Evolutionary conservation across 2,888 invertebrate genomes (phyloP), one percentile per base, ranked within the genome.

Genomic region (Mesorhabditis spiculigera): DNA sequence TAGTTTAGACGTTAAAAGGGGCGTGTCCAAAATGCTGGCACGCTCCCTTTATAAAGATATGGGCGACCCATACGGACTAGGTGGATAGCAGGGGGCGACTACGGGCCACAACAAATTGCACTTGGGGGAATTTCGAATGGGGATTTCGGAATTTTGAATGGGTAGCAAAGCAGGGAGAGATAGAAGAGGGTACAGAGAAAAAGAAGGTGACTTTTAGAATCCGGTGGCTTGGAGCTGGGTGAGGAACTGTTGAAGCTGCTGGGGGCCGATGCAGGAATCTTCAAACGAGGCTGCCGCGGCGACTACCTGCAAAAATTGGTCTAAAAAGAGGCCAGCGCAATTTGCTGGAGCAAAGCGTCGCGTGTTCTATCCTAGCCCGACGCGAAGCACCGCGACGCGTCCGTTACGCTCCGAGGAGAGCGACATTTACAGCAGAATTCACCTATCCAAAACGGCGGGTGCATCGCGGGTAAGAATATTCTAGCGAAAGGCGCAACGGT

Each of bases 381-480:
- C 58, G n/a, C 8, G 3, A 50, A 50, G 8, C n/a, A 3, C 58
- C 58, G 58, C 58, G n/a, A 50, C 58, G n/a, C 8, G 10, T 50
- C n/a, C n/a, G 1, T 50, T 10, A 50, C 58, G 10, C n/a, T 10
- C 58, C 58, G 3, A 10, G n/a, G 0, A n/a, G 58, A 13, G 58
- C 58, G 10, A 50, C 2, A 50, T 50, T 45, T 78, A 78, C 76
- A 89, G 87, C n/a, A 90, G 85, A 71, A n/a, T n/a, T n/a, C n/a
- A n/a, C n/a, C n/a, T n/a, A n/a, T n/a, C n/a, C n/a, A n/a, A n/a
- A n/a, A n/a, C n/a, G n/a, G n/a, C n/a, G 0, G 89, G 89, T 41
- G 89, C 87, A 5, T 90, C 90, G 58, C 89, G 88, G 78, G 87
- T 88, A 69, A 90, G 82, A 81, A 88, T 90, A 73, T 90, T 89